phyloP scores from a whole-genome alignment of 2,797 vertebrate species.

The Hydrolagus colliei region DNA sequence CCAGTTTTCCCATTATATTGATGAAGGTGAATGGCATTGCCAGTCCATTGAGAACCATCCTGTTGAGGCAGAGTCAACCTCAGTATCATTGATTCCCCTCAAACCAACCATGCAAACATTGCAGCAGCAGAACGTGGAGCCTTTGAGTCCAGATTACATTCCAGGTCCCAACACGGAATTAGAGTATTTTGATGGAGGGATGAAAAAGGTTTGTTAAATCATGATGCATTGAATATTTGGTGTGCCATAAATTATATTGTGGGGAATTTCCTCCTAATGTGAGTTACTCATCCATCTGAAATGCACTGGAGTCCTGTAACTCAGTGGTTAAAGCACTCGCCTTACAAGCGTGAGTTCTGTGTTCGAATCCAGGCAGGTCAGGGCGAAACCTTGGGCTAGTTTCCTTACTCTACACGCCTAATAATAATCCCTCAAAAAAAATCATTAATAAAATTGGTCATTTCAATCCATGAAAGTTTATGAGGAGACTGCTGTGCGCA shows the following conservation, averaged over 20 bases:
- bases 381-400: too few relatives aligned
- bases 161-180: not conserved
- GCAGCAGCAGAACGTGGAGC: not conserved
- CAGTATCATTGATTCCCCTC: not conserved
- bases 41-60: not conserved
- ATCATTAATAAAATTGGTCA: too few relatives aligned
- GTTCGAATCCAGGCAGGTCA: too few relatives aligned
- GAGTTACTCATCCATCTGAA: too few relatives aligned
- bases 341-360: too few relatives aligned
- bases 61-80: not conserved
- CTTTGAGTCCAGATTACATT: not conserved
- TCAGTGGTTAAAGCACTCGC: too few relatives aligned
- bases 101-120: not conserved
- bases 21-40: not conserved
- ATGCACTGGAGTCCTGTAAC: too few relatives aligned
- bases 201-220: conserved; percentile 20
- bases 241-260: not conserved
- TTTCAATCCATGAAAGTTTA: too few relatives aligned
- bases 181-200: not conserved
- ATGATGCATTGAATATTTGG: not conserved
- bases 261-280: not conserved
- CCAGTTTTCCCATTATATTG: not conserved
- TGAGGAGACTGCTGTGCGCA: too few relatives aligned
- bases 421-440: too few relatives aligned
- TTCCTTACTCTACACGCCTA: too few relatives aligned